phyloP scores from a whole-genome alignment of 2,113 vertebrate species.

The Tinamus guttatus region DNA sequence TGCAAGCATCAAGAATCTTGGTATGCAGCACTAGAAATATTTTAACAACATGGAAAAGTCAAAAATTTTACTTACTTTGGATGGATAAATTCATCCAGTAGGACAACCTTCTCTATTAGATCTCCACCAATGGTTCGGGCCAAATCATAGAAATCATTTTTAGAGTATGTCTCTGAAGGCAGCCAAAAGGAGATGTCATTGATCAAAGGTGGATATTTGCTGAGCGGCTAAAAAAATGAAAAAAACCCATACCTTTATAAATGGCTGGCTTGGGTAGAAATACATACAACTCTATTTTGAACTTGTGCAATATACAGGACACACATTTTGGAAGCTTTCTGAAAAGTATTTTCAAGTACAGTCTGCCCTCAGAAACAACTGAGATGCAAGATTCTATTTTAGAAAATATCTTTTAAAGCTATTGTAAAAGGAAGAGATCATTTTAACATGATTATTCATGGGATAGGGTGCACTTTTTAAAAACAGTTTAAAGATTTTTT shows the following conservation, averaged over 20 bases:
- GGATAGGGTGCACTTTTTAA: neutral
- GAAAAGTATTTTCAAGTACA: slow-evolving; percentile 5
- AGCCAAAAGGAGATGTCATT: slow-evolving; percentile 99
- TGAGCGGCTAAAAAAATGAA: slow-evolving; percentile 82
- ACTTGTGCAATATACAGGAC: neutral
- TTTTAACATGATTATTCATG: neutral
- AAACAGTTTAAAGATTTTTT: slow-evolving; percentile 21
- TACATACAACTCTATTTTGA: neutral
- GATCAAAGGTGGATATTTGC: slow-evolving; percentile 89
- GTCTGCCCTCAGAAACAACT: neutral
- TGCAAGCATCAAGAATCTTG: neutral
- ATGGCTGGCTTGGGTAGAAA: neutral
- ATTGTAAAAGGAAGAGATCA: neutral
- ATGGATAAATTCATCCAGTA: slow-evolving; percentile 90
- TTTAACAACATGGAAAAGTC: neutral
- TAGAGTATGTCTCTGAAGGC: slow-evolving; percentile 80
- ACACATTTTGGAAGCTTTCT: neutral
- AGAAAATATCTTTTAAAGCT: neutral
- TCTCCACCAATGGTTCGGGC: slow-evolving; percentile 90
- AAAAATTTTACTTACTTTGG: slow-evolving; percentile 86
- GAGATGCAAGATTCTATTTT: neutral
- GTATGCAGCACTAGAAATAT: neutral
- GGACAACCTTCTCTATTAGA: slow-evolving; percentile 90
- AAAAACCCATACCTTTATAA: neutral
- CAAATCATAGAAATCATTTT: slow-evolving; percentile 96